phyloP scores from a whole-genome alignment of 2,888 invertebrate genomes.

The Thyatira batis region DNA sequence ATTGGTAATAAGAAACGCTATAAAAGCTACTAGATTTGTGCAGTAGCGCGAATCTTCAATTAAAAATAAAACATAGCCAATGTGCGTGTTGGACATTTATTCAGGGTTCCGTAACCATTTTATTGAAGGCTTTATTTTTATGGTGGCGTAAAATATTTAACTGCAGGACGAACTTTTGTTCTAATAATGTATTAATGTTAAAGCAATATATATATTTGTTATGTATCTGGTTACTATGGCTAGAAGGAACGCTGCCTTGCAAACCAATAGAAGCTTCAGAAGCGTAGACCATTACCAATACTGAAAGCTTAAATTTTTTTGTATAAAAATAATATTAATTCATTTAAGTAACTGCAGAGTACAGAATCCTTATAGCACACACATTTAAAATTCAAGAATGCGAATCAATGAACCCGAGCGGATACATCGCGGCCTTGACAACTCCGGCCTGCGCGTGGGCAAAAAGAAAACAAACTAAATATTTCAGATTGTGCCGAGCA shows the following conservation, averaged over 20 bases:
- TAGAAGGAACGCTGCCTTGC: no score
- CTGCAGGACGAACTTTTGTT: no score
- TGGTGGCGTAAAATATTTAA: neutral
- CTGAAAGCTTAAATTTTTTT: no score
- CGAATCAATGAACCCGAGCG: conserved; percentile 54
- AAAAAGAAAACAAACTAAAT: conserved; percentile 50
- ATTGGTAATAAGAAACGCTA: neutral
- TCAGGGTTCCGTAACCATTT: neutral
- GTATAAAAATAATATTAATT: no score
- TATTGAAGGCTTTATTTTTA: neutral
- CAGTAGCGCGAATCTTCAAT: neutral
- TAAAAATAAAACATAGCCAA: neutral
- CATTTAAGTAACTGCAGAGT: conserved; percentile 7
- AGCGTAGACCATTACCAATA: no score
- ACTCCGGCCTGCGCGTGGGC: conserved; percentile 22
- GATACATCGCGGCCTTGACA: conserved; percentile 60
- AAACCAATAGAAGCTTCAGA: no score
- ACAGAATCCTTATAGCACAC: conserved; percentile 19
- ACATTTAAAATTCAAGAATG: conserved; percentile 38
- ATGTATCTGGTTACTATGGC: no score
- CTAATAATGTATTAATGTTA: no score
- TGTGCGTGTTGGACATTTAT: neutral
- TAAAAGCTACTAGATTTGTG: neutral
- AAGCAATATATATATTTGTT: no score
- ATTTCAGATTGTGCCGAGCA: conserved; percentile 39